Evolutionary conservation across 1,140 invertebrate species (phyloP).

Genomic region (Trichonephila clavipes): DNA sequence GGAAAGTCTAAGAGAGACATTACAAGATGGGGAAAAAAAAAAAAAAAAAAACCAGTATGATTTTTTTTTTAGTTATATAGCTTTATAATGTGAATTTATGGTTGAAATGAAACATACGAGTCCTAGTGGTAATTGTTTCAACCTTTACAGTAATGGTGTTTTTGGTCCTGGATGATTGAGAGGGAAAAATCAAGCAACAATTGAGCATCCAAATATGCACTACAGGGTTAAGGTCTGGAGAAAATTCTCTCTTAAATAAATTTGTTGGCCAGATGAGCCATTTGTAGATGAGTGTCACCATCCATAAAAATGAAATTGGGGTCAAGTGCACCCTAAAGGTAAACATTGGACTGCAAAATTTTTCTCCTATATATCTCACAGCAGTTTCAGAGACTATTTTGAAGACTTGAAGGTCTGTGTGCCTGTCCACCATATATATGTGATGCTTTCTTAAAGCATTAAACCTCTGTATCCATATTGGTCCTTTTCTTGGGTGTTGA

Average conservation of each 20-base stretch:
- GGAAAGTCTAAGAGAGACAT: too few species aligned
- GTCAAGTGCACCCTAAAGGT: not conserved
- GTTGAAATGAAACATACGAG: not conserved
- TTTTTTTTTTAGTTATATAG: too few species aligned
- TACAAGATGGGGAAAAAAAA: too few species aligned
- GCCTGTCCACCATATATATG: not conserved
- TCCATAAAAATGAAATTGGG: not conserved
- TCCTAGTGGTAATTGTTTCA: not conserved
- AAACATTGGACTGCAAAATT: not conserved
- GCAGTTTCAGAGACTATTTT: not conserved
- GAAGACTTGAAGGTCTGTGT: not conserved
- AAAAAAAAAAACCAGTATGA: too few species aligned
- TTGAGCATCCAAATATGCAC: not conserved
- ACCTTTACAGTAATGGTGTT: not conserved
- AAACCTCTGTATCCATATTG: not conserved
- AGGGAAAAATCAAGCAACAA: not conserved
- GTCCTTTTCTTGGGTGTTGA: not conserved
- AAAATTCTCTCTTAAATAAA: not conserved
- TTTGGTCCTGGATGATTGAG: not conserved
- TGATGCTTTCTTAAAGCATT: not conserved
- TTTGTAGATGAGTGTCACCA: not conserved
- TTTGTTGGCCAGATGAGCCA: not conserved
- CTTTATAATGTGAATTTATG: not conserved
- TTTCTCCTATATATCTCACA: not conserved
- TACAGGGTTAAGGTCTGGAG: not conserved